A percentile compares a stretch with the other conserved stretches of the same genome.
phyloP scores from a whole-genome alignment of 2,113 vertebrate genomes.

The Alethe castanea region DNA sequence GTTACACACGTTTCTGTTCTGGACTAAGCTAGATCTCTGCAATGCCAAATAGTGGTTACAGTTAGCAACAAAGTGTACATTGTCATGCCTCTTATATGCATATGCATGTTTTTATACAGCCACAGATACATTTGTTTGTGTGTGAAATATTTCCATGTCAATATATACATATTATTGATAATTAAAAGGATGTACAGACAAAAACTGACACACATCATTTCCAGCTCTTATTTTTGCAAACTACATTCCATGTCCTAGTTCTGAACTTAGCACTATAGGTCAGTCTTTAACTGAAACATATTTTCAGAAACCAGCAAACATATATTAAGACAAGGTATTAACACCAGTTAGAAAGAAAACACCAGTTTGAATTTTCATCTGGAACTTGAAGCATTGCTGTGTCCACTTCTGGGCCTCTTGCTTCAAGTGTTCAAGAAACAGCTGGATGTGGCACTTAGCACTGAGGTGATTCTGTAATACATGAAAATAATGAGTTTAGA shows the following conservation, averaged over 20 bases:
- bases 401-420: background rate
- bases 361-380: background rate
- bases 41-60: background rate
- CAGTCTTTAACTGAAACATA: background rate
- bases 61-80: background rate
- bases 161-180: background rate
- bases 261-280: background rate
- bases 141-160: background rate
- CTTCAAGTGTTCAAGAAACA: background rate
- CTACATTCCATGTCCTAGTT: background rate
- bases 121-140: background rate
- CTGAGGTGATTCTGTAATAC: background rate
- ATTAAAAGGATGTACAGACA: background rate
- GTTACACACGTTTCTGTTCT: background rate
- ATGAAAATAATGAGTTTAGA: background rate
- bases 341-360: background rate
- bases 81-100: background rate
- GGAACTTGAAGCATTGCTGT: background rate
- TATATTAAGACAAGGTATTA: background rate
- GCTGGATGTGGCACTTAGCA: rapidly evolving
- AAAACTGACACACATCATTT: background rate
- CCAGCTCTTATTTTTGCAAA: background rate
- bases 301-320: background rate
- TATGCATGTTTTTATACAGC: background rate
- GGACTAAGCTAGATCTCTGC: background rate